A percentile compares a stretch with the other conserved stretches of the same genome.
Evolutionary conservation across 2,797 vertebrate species (phyloP).

Genomic region (Capromys pilorides): DNA sequence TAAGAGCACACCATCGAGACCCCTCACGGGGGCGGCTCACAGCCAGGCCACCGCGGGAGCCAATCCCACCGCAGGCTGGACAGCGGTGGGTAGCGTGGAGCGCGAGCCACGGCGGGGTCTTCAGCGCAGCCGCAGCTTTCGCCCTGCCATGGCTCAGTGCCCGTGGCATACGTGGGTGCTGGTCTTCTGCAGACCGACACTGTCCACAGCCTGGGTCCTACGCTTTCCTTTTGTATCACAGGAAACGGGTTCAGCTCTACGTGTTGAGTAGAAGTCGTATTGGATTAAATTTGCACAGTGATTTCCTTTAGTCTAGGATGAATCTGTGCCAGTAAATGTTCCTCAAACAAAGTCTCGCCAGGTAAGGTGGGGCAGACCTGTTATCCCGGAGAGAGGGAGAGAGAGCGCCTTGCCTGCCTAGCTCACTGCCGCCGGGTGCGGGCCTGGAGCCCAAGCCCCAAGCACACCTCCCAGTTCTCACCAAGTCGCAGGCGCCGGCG

Average conservation of each 20-base stretch:
- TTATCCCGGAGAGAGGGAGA: not conserved
- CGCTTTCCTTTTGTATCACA: not conserved
- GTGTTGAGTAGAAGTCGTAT: not conserved
- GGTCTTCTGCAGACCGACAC: not conserved
- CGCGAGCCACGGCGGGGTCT: accelerated
- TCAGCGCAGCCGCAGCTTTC: not conserved
- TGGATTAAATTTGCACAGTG: not conserved
- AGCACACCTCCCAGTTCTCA: no score
- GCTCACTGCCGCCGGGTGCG: not conserved
- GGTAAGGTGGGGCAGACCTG: not conserved
- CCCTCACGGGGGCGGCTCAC: no score
- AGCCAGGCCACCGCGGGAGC: not conserved
- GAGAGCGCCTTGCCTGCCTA: no score
- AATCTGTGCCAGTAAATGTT: not conserved
- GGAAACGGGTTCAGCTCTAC: not conserved
- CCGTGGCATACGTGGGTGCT: not conserved
- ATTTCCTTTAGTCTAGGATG: not conserved
- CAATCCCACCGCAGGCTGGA: not conserved
- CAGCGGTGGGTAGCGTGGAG: no score
- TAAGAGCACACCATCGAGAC: not conserved
- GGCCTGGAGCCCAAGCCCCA: no score
- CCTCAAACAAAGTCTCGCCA: not conserved
- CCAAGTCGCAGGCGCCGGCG: accelerated
- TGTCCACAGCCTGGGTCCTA: not conserved
- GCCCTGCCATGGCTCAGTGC: not conserved